Conservation (phyloP, 2,797 vertebrate species). For the Cryptoprocta ferox region DNA sequence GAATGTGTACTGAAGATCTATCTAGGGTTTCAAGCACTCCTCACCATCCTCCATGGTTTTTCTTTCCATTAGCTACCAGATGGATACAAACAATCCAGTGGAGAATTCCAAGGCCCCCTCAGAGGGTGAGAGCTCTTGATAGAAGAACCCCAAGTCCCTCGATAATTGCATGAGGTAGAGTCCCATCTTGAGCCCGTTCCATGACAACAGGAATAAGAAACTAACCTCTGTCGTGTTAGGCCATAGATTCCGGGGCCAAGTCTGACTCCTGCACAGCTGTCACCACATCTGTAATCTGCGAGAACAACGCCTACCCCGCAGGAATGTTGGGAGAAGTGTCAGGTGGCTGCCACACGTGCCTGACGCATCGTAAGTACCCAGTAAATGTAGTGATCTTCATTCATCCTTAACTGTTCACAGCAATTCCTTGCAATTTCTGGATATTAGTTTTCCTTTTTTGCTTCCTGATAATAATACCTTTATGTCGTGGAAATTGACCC, state of each 20-base stretch:
- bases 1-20: not conserved
- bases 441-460: not conserved
- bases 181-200: not conserved
- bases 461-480: constrained; percentile 26
- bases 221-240: not conserved
- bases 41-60: not conserved
- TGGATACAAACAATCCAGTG: not conserved
- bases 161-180: not conserved
- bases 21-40: not conserved
- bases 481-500: constrained; percentile 47
- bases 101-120: not conserved
- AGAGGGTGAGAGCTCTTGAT: not conserved
- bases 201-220: not conserved
- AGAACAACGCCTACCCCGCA: not conserved
- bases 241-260: not conserved
- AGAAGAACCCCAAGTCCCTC: not conserved
- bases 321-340: not conserved
- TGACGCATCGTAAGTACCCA: not conserved
- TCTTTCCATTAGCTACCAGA: not conserved
- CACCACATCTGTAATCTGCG: not conserved
- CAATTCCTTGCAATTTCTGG: not conserved
- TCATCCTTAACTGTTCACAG: not conserved
- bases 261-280: not conserved
- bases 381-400: constrained; percentile 4
- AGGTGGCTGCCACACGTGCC: not conserved